These are phyloP conservation scores for Pseudanteris insignis DNA, from an alignment of 2,888 invertebrate genomes.

Conservation along the genomic window DNA sequence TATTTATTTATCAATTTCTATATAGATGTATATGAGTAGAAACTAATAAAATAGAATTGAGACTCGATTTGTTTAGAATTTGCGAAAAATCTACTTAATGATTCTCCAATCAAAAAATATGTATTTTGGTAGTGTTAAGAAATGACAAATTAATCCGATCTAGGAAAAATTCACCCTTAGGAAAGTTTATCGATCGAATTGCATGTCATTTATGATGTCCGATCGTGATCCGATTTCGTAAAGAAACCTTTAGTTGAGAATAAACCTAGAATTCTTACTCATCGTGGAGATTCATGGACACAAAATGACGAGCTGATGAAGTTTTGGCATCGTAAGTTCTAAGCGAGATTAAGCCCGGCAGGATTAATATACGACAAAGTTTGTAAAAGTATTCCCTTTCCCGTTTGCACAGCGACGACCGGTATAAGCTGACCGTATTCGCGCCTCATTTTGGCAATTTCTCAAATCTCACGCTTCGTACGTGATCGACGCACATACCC, in stretches of 20 bases:
- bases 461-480: too few species aligned
- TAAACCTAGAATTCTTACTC: slow-evolving; percentile 48
- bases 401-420: slow-evolving; percentile 48
- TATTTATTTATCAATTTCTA: too few species aligned
- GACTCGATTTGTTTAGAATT: not conserved
- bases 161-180: too few species aligned
- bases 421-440: slow-evolving; percentile 47
- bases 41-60: not conserved
- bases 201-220: slow-evolving; percentile 64
- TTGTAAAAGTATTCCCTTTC: slow-evolving; percentile 66
- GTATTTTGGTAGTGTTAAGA: too few species aligned
- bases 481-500: slow-evolving; percentile 54
- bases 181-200: slow-evolving; percentile 50
- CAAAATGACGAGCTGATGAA: slow-evolving; percentile 65
- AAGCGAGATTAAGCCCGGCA: slow-evolving; percentile 54
- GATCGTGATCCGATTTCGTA: slow-evolving; percentile 66
- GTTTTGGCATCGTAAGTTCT: slow-evolving; percentile 55
- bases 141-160: too few species aligned
- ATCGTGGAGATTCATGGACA: slow-evolving; percentile 55
- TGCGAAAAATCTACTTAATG: too few species aligned
- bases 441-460: too few species aligned
- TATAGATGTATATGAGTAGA: too few species aligned
- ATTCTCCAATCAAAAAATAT: too few species aligned
- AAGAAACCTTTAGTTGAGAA: slow-evolving; percentile 42
- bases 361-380: slow-evolving; percentile 64